Evolutionary conservation across 2,888 invertebrate genomes (phyloP).

Genomic region (Corbicula japonica): DNA sequence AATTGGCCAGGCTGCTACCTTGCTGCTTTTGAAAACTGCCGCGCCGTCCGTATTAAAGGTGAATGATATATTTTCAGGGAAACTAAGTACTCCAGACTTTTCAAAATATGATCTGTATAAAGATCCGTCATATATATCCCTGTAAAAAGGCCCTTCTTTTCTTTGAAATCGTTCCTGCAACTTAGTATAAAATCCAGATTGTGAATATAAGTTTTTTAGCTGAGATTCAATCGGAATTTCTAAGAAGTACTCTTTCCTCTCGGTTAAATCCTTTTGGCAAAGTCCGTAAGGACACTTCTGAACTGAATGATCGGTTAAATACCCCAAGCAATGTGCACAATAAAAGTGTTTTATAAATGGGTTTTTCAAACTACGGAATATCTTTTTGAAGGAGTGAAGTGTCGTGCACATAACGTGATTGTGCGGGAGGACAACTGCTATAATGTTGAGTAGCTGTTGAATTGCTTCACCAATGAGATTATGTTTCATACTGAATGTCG

Average conservation of each 20-base stretch:
- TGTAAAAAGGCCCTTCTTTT: not conserved
- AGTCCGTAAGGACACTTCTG: constrained; percentile 15
- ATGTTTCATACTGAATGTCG: constrained; percentile 46
- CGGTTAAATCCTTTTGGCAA: constrained; percentile 10
- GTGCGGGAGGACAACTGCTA: constrained; percentile 30
- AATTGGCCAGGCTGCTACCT: constrained; percentile 45
- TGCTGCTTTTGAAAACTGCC: constrained; percentile 45
- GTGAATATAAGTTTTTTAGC: constrained; percentile 19
- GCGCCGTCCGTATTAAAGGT: constrained; percentile 51
- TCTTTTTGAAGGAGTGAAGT: constrained; percentile 37
- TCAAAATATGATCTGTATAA: constrained; percentile 28
- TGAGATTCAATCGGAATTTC: constrained; percentile 41
- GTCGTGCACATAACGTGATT: constrained; percentile 30
- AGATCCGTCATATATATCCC: constrained; percentile 51
- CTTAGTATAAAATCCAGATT: constrained; percentile 12
- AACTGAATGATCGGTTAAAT: not conserved
- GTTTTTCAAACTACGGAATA: constrained; percentile 39
- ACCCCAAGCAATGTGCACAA: constrained; percentile 32
- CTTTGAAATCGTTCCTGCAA: constrained; percentile 29
- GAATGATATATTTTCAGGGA: constrained; percentile 53
- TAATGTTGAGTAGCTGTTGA: constrained; percentile 32
- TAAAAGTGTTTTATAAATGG: constrained; percentile 42
- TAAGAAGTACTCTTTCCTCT: constrained; percentile 30
- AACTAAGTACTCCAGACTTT: constrained; percentile 18
- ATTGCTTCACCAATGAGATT: constrained; percentile 43